Evolutionary conservation across 1,140 invertebrate species (phyloP).

Genomic region (Drosophila ficusphila): DNA sequence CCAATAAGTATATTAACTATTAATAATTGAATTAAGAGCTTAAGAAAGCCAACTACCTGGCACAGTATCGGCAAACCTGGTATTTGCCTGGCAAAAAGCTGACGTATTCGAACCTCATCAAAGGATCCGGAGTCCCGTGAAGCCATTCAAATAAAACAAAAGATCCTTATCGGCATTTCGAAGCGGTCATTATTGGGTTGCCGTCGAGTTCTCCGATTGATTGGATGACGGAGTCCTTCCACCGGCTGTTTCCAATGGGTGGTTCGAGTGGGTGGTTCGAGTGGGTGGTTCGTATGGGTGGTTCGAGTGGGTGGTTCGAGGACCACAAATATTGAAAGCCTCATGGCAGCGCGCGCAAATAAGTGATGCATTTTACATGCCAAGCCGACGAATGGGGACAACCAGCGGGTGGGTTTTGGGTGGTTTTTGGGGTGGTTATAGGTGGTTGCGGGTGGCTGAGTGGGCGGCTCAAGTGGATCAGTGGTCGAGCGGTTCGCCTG

Average conservation of each 20-base stretch:
- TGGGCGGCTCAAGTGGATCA: constrained; percentile 1
- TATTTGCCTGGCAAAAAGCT: background rate
- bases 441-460: background rate
- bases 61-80: too few species aligned
- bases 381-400: constrained; percentile 8
- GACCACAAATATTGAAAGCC: constrained; percentile 66
- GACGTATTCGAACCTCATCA: background rate
- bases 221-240: background rate
- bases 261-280: background rate
- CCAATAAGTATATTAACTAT: too few species aligned
- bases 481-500: background rate
- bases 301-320: constrained; percentile 1
- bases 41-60: too few species aligned
- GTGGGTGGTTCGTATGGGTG: background rate
- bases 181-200: constrained; percentile 15
- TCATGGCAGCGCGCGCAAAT: constrained; percentile 58
- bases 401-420: background rate
- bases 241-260: background rate
- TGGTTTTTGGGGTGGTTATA: background rate
- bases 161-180: constrained; percentile 13
- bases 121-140: background rate
- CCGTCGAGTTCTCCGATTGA: background rate
- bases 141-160: constrained; percentile 11
- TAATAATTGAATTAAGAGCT: too few species aligned
- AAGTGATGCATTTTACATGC: constrained; percentile 73